phyloP scores from a whole-genome alignment of 2,797 vertebrate genomes.

The Valencia hispanica region DNA sequence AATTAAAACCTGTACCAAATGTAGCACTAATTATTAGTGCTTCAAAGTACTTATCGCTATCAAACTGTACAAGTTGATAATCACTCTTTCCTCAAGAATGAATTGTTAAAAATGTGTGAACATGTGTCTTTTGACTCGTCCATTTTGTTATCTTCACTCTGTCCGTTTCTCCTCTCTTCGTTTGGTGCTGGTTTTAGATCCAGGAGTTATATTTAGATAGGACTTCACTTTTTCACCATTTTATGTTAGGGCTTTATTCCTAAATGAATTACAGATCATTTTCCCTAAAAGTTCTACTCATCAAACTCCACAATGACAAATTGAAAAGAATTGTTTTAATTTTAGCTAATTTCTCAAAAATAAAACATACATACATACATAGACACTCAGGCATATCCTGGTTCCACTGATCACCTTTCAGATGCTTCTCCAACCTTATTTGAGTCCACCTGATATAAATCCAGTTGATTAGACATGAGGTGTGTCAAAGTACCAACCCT shows the following conservation, averaged over 20 bases:
- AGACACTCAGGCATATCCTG: background rate
- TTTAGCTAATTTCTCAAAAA: background rate
- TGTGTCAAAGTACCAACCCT: too few relatives aligned
- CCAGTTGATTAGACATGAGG: background rate
- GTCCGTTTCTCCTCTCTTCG: background rate
- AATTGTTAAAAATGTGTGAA: conserved; percentile 42
- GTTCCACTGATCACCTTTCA: background rate
- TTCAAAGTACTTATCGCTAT: conserved; percentile 58
- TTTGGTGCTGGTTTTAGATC: background rate
- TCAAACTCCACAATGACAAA: background rate
- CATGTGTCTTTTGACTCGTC: conserved; percentile 21
- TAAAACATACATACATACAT: background rate
- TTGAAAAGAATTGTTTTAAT: background rate
- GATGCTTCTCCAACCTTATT: background rate
- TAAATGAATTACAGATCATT: background rate
- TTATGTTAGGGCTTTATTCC: background rate
- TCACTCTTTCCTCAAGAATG: conserved; percentile 54
- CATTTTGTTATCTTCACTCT: background rate
- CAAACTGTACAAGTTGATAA: conserved; percentile 54
- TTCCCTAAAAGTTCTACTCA: background rate
- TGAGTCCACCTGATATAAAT: background rate
- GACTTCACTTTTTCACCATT: background rate
- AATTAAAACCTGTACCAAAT: conserved; percentile 56
- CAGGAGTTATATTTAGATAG: background rate
- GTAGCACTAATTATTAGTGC: conserved; percentile 52